These are phyloP conservation scores for Simalia tracyae DNA, from an alignment of 2,797 vertebrate genomes.

Conservation along the genomic window DNA sequence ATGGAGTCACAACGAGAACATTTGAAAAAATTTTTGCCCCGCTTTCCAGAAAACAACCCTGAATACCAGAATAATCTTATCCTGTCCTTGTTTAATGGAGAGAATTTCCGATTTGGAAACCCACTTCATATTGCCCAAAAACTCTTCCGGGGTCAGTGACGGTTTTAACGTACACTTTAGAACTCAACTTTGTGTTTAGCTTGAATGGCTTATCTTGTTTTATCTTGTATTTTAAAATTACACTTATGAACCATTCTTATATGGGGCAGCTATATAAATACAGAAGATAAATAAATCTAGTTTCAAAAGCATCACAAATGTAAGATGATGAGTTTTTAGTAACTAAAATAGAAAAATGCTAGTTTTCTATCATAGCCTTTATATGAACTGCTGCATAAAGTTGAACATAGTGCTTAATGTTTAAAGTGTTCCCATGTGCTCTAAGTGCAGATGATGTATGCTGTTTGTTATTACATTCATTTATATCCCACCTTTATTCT, in stretches of 20 bases:
- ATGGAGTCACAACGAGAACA: slow-evolving; percentile 87
- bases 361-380: background rate
- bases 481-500: background rate
- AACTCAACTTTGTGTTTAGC: background rate
- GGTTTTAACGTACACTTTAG: background rate
- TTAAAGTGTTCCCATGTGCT: background rate
- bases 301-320: background rate
- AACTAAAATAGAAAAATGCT: background rate
- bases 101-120: slow-evolving; percentile 91
- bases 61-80: slow-evolving; percentile 84
- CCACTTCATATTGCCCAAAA: slow-evolving; percentile 93
- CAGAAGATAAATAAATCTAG: background rate
- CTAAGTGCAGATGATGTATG: background rate
- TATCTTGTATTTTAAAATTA: background rate
- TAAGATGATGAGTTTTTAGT: background rate
- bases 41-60: slow-evolving; percentile 80
- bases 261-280: background rate
- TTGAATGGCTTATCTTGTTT: background rate
- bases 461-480: background rate
- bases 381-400: background rate
- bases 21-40: slow-evolving; percentile 89
- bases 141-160: slow-evolving; percentile 86
- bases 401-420: background rate
- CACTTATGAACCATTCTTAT: background rate
- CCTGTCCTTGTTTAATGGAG: slow-evolving; percentile 82